These are phyloP conservation scores for Steinernema feltiae DNA, from an alignment of 1,140 invertebrate genomes.

Conservation along the genomic window DNA sequence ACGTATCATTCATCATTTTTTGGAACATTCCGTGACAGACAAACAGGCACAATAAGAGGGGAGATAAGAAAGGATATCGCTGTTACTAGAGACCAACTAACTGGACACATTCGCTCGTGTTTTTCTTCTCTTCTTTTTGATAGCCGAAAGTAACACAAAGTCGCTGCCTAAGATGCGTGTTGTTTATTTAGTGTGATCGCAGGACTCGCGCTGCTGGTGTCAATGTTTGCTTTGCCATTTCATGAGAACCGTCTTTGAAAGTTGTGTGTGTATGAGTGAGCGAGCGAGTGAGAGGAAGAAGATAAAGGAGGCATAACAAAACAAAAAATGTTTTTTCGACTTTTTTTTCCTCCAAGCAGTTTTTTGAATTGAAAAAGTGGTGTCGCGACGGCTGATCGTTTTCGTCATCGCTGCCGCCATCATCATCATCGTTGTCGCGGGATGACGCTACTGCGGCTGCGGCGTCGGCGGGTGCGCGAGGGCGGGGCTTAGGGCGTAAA, in stretches of 20 bases:
- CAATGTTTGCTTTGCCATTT: background rate
- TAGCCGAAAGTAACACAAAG: background rate
- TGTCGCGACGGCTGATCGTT: background rate
- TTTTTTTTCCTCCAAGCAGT: background rate
- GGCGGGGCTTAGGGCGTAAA: background rate
- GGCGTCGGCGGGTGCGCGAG: background rate
- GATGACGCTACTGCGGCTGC: background rate
- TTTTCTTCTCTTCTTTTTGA: background rate
- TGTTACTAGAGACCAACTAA: too few relatives aligned
- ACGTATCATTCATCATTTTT: slow-evolving; percentile 17
- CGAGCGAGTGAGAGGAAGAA: background rate
- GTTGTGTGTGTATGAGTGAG: background rate
- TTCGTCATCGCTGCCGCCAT: background rate
- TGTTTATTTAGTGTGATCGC: background rate
- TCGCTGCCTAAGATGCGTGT: background rate
- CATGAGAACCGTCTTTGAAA: background rate
- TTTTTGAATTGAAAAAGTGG: background rate
- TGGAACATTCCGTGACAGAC: background rate
- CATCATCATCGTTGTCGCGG: background rate
- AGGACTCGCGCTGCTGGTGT: background rate
- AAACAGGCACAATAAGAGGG: background rate
- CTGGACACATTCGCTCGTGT: too few relatives aligned
- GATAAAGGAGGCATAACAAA: background rate
- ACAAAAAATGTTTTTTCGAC: too few relatives aligned
- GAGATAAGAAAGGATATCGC: too few relatives aligned